Conservation (phyloP, 2,888 invertebrate genomes). For the Hypena proboscidalis region DNA sequence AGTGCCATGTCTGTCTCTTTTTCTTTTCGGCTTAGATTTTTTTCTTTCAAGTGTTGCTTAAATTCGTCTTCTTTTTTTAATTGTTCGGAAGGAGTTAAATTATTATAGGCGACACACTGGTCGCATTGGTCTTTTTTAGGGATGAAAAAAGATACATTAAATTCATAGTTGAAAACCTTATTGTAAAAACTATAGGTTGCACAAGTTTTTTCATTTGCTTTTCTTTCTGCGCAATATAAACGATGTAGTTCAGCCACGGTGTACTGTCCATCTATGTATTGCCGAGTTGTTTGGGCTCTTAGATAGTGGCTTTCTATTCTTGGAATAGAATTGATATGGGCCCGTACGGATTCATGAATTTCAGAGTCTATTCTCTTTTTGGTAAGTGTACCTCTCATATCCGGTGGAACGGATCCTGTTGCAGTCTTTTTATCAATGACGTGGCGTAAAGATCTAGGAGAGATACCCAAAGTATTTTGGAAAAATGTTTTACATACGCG, state of each 20-base stretch:
- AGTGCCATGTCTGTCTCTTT: constrained; percentile 9
- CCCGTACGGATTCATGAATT: too few species aligned
- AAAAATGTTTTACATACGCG: too few species aligned
- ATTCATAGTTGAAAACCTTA: neutral
- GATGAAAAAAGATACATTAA: neutral
- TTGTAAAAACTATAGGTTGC: neutral
- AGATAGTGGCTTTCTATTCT: too few species aligned
- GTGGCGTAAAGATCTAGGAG: too few species aligned
- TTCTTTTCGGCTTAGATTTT: constrained; percentile 30
- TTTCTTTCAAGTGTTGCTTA: constrained; percentile 18
- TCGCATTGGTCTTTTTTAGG: neutral
- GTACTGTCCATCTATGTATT: too few species aligned
- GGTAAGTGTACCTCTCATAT: too few species aligned
- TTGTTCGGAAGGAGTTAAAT: neutral
- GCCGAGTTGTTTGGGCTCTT: too few species aligned
- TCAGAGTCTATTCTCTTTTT: too few species aligned
- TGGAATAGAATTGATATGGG: too few species aligned
- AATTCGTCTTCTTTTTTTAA: neutral
- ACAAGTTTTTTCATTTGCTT: neutral
- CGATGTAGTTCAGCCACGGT: neutral
- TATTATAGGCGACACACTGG: neutral
- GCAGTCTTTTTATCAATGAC: too few species aligned
- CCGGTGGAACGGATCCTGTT: too few species aligned
- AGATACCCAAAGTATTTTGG: too few species aligned
- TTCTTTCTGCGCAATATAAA: neutral